These are phyloP conservation scores for Sylvilagus bachmani DNA, from an alignment of 2,113 vertebrate genomes.

Conservation along the genomic window DNA sequence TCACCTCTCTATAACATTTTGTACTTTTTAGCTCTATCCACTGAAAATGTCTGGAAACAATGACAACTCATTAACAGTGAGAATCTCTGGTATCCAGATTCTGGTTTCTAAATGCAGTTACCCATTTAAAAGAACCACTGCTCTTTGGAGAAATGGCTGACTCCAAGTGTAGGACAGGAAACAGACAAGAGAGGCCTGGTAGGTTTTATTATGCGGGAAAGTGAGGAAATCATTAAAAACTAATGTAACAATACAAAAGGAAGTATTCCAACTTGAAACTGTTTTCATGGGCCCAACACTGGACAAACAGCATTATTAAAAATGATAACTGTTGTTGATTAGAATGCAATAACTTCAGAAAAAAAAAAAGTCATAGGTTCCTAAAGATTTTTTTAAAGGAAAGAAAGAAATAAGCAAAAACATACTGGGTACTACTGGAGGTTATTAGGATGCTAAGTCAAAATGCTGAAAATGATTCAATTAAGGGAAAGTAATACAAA, in stretches of 20 bases:
- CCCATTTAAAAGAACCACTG: not conserved
- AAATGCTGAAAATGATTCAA: not conserved
- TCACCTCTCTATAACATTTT: not conserved
- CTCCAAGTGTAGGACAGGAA: not conserved
- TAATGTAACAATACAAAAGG: not conserved
- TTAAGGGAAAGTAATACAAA: not conserved
- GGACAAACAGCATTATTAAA: not conserved
- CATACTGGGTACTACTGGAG: not conserved
- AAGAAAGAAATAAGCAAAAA: not conserved
- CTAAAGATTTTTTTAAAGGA: not conserved
- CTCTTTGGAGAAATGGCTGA: not conserved
- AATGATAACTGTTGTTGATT: not conserved
- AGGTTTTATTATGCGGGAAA: not conserved
- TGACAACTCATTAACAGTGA: not conserved
- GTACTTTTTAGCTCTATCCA: not conserved
- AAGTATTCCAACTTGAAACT: not conserved
- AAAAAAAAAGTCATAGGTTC: not conserved
- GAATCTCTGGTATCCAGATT: not conserved
- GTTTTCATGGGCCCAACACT: not conserved
- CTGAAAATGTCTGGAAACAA: not conserved
- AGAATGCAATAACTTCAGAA: not conserved
- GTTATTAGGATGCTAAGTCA: not conserved
- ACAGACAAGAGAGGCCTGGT: not conserved
- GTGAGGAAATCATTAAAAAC: not conserved
- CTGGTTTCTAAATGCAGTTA: not conserved